Evolutionary conservation across 2,113 vertebrate genomes (phyloP).

Genomic region (Procavia capensis): DNA sequence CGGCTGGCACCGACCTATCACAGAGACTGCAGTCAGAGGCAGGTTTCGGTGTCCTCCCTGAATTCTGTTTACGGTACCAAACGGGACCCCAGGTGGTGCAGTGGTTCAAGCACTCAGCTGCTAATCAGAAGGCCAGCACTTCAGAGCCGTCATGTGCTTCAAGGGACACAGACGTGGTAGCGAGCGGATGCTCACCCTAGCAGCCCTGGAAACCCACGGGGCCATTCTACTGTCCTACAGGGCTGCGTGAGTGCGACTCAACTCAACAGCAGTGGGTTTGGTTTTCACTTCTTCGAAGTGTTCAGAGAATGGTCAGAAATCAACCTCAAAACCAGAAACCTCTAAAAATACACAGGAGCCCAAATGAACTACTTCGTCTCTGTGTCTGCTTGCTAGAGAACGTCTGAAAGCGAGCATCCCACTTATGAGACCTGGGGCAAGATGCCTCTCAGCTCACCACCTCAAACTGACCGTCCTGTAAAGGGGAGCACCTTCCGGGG

Average conservation of each 20-base stretch:
- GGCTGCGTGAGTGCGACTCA: too few relatives aligned
- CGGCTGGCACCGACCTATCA: background rate
- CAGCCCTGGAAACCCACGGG: too few relatives aligned
- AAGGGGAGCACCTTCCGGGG: background rate
- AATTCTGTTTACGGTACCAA: background rate
- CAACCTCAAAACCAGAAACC: background rate
- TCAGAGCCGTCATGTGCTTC: too few relatives aligned
- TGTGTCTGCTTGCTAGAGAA: background rate
- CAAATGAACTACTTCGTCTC: background rate
- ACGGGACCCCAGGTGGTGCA: too few relatives aligned
- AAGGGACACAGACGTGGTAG: too few relatives aligned
- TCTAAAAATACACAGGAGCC: background rate
- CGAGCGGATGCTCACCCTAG: too few relatives aligned
- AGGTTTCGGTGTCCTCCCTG: background rate
- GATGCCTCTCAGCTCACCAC: background rate
- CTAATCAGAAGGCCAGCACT: too few relatives aligned
- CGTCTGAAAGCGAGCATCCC: background rate
- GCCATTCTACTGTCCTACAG: too few relatives aligned
- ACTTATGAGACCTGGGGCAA: background rate
- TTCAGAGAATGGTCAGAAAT: background rate
- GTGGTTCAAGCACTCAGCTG: too few relatives aligned
- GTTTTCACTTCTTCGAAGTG: background rate
- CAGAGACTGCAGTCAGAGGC: background rate
- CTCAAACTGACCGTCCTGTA: background rate
- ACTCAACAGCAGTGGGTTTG: too few relatives aligned